Evolutionary conservation across 30 jellyfish, hydroid and myxozoan genomes (phyloP).

Genomic region (Aurelia aurita): DNA sequence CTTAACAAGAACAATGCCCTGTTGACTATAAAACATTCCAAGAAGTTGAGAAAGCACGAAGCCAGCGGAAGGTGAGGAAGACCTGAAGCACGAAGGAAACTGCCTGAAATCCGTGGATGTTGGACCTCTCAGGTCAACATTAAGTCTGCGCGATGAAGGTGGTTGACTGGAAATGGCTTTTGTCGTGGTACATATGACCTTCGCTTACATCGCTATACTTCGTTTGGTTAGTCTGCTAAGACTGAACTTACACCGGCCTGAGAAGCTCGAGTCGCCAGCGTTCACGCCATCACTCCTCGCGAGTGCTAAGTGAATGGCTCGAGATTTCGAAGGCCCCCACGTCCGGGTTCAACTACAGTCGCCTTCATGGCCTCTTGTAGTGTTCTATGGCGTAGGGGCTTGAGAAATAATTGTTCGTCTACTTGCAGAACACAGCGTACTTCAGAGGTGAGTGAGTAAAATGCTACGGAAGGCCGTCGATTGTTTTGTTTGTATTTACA

Average conservation of each 20-base stretch:
- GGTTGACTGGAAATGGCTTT: conserved; percentile 74
- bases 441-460: too few relatives aligned
- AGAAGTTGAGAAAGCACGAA: not conserved
- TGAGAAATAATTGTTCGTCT: not conserved
- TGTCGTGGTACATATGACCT: conserved; percentile 51
- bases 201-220: conserved; percentile 22
- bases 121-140: too few relatives aligned
- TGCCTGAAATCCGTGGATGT: too few relatives aligned
- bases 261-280: conserved; percentile 76
- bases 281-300: conserved; percentile 76
- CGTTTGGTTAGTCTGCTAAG: conserved; percentile 75
- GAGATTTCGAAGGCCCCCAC: conserved; percentile 84
- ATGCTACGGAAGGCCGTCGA: too few relatives aligned
- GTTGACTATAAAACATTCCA: too few relatives aligned
- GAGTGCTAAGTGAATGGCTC: conserved; percentile 74
- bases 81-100: conserved; percentile 28
- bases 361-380: conserved; percentile 40
- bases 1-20: too few relatives aligned
- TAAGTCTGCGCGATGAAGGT: not conserved
- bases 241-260: conserved; percentile 67
- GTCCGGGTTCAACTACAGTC: conserved; percentile 42
- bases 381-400: conserved; percentile 64
- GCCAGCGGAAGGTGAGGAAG: conserved; percentile 27
- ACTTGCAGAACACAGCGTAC: too few relatives aligned
- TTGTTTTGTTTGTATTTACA: too few relatives aligned